Conservation (phyloP, 2,113 vertebrate genomes). For the Natator depressus region DNA sequence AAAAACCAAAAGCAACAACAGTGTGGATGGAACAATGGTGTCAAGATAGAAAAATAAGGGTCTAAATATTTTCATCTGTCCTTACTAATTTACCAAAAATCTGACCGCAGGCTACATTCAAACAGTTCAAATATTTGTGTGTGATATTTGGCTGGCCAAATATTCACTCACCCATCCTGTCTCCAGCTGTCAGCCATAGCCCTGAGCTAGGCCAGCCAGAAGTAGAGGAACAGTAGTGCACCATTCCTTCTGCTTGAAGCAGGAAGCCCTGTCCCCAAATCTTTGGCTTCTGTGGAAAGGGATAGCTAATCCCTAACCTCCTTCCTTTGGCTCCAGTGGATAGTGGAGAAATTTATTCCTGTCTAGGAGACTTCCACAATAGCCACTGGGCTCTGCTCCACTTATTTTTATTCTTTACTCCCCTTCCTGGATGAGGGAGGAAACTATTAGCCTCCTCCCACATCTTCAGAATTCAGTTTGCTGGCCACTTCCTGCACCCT, state of each 20-base stretch:
- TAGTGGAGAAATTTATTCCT: background rate
- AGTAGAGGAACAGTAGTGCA: background rate
- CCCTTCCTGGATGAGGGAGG: too few relatives aligned
- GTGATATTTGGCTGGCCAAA: constrained; percentile 9
- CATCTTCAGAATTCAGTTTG: background rate
- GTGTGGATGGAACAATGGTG: background rate
- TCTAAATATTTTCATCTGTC: background rate
- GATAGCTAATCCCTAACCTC: background rate
- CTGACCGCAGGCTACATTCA: background rate
- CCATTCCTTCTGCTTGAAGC: background rate
- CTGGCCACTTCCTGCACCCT: background rate
- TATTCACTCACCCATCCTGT: background rate
- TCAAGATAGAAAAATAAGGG: background rate
- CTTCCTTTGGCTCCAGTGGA: background rate
- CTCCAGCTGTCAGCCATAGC: constrained; percentile 1
- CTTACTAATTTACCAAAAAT: background rate
- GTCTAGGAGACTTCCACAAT: background rate
- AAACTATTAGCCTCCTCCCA: background rate
- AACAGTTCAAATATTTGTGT: constrained; percentile 24
- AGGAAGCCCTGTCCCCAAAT: background rate
- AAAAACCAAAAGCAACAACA: background rate
- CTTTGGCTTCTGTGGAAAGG: background rate
- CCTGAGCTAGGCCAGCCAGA: background rate
- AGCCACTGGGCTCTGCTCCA: background rate
- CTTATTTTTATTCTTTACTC: background rate